Evolutionary conservation across 2,888 invertebrate genomes (phyloP).

Genomic region (Lymantria dispar): DNA sequence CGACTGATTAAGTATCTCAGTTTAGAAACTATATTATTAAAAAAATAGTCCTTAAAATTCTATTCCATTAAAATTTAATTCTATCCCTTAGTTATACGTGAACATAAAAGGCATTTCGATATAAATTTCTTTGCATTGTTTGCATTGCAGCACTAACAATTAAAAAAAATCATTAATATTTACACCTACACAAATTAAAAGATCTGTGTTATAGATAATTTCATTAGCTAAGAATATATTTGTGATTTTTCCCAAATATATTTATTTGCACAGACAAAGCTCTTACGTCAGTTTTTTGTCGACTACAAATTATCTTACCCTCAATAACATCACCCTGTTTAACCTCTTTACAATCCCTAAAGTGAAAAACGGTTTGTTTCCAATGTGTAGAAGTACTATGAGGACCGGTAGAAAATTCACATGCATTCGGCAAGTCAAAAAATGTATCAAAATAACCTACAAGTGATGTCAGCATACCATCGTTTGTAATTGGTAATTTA

Average conservation of each 20-base stretch:
- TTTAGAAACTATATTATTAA: constrained; percentile 25
- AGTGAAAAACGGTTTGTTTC: constrained; percentile 96
- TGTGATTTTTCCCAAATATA: constrained; percentile 83
- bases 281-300: constrained; percentile 88
- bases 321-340: constrained; percentile 84
- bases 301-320: constrained; percentile 88
- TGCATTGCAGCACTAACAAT: constrained; percentile 14
- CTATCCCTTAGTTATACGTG: constrained; percentile 27
- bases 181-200: not conserved
- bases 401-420: constrained; percentile 91
- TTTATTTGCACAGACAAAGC: constrained; percentile 87
- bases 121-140: constrained; percentile 9
- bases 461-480: constrained; percentile 89
- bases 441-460: constrained; percentile 96
- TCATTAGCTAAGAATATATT: constrained; percentile 84
- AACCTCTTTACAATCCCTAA: constrained; percentile 87
- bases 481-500: constrained; percentile 83
- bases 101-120: constrained; percentile 9
- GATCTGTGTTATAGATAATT: constrained; percentile 2
- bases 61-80: constrained; percentile 1
- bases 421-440: constrained; percentile 87
- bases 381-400: constrained; percentile 91
- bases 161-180: not conserved
- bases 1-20: constrained; percentile 35
- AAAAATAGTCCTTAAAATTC: not conserved